Percentiles rank a stretch among this genome's conserved stretches.
These are phyloP conservation scores for Dasypogon diadema DNA, from an alignment of 2,888 invertebrate genomes.

Conservation along the genomic window DNA sequence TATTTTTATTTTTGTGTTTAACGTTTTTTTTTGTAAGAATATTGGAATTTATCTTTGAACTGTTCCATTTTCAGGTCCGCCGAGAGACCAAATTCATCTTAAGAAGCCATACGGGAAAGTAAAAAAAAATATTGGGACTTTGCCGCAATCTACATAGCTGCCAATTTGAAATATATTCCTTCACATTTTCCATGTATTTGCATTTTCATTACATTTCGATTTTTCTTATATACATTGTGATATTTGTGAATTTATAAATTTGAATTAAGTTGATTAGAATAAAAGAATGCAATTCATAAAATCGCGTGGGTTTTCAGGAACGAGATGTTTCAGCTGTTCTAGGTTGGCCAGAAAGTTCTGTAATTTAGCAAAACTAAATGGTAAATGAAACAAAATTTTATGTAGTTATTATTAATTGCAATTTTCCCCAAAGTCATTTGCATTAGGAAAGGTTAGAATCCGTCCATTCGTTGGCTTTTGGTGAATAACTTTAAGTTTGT, in stretches of 20 bases:
- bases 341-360: too few relatives aligned
- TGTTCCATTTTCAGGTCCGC: conserved; percentile 46
- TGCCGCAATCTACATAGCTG: conserved; percentile 6
- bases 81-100: conserved; percentile 54
- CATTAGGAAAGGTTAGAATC: too few relatives aligned
- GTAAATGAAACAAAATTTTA: too few relatives aligned
- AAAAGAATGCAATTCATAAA: neutral
- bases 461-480: too few relatives aligned
- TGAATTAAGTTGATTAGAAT: neutral
- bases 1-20: conserved; percentile 6
- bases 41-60: neutral
- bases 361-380: too few relatives aligned
- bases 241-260: conserved; percentile 35
- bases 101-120: conserved; percentile 8
- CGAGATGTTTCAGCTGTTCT: too few relatives aligned
- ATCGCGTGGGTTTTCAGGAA: neutral
- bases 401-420: too few relatives aligned
- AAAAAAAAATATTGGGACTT: neutral
- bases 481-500: too few relatives aligned
- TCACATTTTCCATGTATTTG: conserved; percentile 15
- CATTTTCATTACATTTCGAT: conserved; percentile 38
- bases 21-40: too few relatives aligned
- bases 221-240: conserved; percentile 40
- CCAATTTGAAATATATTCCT: conserved; percentile 30
- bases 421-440: too few relatives aligned